Conservation (phyloP, 2,797 vertebrate genomes). For the Arnoldichthys spilopterus region DNA sequence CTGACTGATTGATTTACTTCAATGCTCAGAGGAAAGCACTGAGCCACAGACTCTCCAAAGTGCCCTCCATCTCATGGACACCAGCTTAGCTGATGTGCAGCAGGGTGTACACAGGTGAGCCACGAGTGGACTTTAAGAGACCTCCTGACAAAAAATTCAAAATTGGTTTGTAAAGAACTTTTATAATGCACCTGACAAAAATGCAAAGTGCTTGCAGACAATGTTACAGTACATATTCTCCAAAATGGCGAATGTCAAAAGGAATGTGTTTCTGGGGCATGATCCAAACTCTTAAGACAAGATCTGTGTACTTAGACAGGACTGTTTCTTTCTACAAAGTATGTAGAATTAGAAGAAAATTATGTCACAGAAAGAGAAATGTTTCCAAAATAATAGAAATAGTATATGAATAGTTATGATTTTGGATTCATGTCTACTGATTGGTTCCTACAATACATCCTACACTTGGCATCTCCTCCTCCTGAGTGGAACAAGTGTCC, state of each 20-base stretch:
- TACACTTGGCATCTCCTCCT: no score
- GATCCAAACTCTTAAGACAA: background rate
- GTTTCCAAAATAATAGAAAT: no score
- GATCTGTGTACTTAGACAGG: background rate
- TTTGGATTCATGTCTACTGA: no score
- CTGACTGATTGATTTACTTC: constrained; percentile 57
- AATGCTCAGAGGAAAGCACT: constrained; percentile 49
- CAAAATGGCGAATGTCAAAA: background rate
- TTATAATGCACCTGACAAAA: background rate
- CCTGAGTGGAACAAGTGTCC: no score
- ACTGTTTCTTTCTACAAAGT: no score
- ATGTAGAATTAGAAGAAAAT: no score
- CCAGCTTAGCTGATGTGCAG: constrained; percentile 30
- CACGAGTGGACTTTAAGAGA: constrained; percentile 4
- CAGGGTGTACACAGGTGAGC: constrained; percentile 44
- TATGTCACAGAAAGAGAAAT: no score
- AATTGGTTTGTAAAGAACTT: background rate
- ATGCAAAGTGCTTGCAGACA: background rate
- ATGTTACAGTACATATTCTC: background rate
- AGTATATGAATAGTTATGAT: no score
- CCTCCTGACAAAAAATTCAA: constrained; percentile 21
- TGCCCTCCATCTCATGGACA: constrained; percentile 51
- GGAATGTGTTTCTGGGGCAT: background rate
- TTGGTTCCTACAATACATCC: no score
- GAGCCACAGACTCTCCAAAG: constrained; percentile 42